Conservation (phyloP, 2,888 invertebrate genomes). For the Eremobia ochroleuca region DNA sequence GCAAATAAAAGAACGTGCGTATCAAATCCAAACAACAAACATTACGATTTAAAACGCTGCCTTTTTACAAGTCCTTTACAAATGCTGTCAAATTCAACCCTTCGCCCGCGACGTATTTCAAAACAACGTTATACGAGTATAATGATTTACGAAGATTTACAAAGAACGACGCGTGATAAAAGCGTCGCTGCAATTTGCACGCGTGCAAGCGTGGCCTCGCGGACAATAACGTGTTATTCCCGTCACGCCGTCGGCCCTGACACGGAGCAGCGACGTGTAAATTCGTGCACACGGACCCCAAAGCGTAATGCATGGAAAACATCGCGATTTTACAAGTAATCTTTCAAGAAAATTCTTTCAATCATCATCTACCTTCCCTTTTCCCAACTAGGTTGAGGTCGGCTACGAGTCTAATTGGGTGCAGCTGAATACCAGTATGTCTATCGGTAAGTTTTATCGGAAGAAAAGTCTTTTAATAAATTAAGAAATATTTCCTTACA, state of each 20-base stretch:
- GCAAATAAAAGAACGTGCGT: neutral
- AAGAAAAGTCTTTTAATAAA: neutral
- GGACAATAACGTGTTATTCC: neutral
- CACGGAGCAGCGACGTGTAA: conserved; percentile 36
- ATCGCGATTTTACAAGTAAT: neutral
- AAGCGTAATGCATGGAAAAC: neutral
- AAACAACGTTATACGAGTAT: neutral
- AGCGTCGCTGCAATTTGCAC: conserved; percentile 5
- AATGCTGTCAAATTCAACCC: neutral
- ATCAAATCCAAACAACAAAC: neutral
- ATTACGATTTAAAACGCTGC: neutral
- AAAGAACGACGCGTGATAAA: neutral
- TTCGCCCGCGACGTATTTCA: neutral
- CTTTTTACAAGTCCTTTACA: neutral
- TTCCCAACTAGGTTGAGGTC: too few species aligned
- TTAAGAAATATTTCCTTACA: neutral
- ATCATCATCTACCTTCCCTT: too few species aligned
- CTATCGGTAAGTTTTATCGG: too few species aligned
- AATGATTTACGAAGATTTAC: neutral
- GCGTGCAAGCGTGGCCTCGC: conserved; percentile 4
- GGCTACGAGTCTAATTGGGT: too few species aligned
- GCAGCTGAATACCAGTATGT: neutral
- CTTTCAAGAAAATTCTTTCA: conserved; percentile 2
- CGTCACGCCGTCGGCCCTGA: conserved; percentile 33
- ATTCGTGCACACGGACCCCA: neutral